Evolutionary conservation across 2,888 invertebrate genomes (phyloP).

Genomic region (Acanthopleura granulata): DNA sequence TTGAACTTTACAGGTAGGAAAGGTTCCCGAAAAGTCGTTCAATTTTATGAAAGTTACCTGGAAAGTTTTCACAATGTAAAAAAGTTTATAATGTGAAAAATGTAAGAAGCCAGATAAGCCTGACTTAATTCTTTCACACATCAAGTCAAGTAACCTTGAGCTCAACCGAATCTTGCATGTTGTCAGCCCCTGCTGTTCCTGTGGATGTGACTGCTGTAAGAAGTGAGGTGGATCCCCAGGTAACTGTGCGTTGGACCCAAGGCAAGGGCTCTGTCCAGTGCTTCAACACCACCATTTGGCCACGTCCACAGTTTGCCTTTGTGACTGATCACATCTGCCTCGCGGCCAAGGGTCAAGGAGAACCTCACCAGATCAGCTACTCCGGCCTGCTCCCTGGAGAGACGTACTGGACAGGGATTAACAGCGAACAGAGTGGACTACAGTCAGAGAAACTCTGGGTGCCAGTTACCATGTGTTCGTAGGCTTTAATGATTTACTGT

Average conservation of each 20-base stretch:
- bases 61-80: too few species aligned
- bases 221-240: not conserved
- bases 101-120: too few species aligned
- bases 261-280: not conserved
- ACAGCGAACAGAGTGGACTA: not conserved
- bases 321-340: not conserved
- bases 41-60: too few species aligned
- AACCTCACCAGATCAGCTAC: not conserved
- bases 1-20: too few species aligned
- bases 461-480: conserved; percentile 9
- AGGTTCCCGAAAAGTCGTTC: too few species aligned
- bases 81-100: too few species aligned
- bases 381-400: not conserved
- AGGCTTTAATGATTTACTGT: not conserved
- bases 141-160: too few species aligned
- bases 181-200: not conserved
- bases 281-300: not conserved
- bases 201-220: not conserved
- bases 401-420: conserved; percentile 6
- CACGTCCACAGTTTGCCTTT: not conserved
- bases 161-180: not conserved
- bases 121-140: too few species aligned
- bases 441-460: conserved; percentile 8
- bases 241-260: not conserved
- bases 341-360: not conserved